Conservation (phyloP, 1,140 invertebrate genomes). For the Meloidogyne exigua region DNA sequence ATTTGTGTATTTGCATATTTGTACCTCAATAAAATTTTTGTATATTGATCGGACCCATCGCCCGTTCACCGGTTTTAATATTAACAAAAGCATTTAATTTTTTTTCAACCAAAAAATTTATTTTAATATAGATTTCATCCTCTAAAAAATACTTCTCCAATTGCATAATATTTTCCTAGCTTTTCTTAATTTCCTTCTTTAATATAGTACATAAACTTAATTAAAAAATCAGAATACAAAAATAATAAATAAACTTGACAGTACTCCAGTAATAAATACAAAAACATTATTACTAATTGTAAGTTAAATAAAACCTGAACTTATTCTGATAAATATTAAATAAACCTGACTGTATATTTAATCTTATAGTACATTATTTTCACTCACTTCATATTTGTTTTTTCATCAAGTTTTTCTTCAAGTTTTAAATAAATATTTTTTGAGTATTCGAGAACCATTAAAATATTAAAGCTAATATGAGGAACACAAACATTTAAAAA, state of each 20-base stretch:
- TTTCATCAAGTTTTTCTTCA: background rate
- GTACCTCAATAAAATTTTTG: background rate
- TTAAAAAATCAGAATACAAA: constrained; percentile 7
- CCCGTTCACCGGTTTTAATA: background rate
- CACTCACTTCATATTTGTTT: background rate
- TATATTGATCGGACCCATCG: background rate
- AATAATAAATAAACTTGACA: constrained; percentile 2
- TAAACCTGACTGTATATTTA: too few relatives aligned
- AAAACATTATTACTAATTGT: too few relatives aligned
- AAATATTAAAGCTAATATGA: background rate
- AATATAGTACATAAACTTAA: too few relatives aligned
- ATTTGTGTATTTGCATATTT: constrained; percentile 12
- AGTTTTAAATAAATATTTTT: constrained; percentile 10
- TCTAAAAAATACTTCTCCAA: constrained; percentile 6
- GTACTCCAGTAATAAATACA: too few relatives aligned
- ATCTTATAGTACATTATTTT: too few relatives aligned
- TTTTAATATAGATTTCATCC: background rate
- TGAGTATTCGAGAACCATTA: background rate
- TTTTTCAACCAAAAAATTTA: background rate
- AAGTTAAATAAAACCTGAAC: too few relatives aligned
- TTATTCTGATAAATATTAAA: too few relatives aligned
- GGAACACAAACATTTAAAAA: constrained; percentile 5
- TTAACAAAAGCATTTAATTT: background rate
- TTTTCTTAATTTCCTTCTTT: background rate
- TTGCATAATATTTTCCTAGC: background rate